Conservation (phyloP, 2,888 invertebrate genomes). For the Brenthis hecate region DNA sequence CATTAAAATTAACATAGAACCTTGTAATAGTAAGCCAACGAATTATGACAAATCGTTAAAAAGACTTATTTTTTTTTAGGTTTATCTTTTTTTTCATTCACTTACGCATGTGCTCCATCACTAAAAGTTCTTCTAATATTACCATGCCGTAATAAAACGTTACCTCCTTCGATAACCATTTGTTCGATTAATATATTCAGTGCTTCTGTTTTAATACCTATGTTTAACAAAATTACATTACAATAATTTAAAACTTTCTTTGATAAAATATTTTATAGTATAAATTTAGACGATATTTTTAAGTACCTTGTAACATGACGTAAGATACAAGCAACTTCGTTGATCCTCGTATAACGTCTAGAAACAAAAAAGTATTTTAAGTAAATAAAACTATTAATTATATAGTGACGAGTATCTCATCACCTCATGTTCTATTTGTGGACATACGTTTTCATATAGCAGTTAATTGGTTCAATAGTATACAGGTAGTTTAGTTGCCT, state of each 20-base stretch:
- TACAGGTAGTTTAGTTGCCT: no score
- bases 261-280: background rate
- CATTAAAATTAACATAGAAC: no score
- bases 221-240: background rate
- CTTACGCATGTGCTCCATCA: slow-evolving; percentile 61
- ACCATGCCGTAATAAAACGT: slow-evolving; percentile 66
- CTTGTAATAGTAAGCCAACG: no score
- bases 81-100: background rate
- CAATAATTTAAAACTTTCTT: background rate
- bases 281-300: background rate
- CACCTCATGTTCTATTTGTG: no score
- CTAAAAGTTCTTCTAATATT: slow-evolving; percentile 57
- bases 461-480: no score
- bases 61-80: background rate
- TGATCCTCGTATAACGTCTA: slow-evolving; percentile 59
- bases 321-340: slow-evolving; percentile 58
- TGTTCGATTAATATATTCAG: slow-evolving; percentile 54
- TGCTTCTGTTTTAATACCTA: slow-evolving; percentile 62
- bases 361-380: slow-evolving; percentile 36
- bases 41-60: background rate
- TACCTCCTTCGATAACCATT: slow-evolving; percentile 54
- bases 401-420: no score
- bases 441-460: no score
- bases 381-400: slow-evolving; percentile 1
- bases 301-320: slow-evolving; percentile 59